Conservation (phyloP, 2,888 invertebrate genomes). For the Parnassius apollo region DNA sequence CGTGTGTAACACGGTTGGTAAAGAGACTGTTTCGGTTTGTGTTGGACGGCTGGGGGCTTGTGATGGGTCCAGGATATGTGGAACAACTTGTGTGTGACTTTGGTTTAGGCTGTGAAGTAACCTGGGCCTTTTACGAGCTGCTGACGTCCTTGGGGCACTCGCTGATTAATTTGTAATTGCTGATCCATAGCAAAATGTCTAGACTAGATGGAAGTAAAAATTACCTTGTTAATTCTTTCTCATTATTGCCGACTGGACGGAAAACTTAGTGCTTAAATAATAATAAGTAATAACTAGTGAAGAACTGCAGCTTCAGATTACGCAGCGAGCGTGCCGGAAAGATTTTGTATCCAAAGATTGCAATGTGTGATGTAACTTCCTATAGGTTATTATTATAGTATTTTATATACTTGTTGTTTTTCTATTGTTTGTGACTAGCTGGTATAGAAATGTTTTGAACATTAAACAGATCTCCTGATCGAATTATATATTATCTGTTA, state of each 20-base stretch:
- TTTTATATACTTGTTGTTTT: slow-evolving; percentile 70
- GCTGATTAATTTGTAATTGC: slow-evolving; percentile 33
- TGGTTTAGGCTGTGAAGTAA: neutral
- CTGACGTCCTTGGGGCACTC: slow-evolving; percentile 35
- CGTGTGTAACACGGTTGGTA: slow-evolving; percentile 74
- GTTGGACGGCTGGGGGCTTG: slow-evolving; percentile 27
- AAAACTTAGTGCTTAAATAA: neutral
- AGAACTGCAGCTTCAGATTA: slow-evolving; percentile 28
- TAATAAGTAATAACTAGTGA: neutral
- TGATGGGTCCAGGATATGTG: slow-evolving; percentile 27
- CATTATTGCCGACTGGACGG: neutral
- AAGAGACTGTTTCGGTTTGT: slow-evolving; percentile 67
- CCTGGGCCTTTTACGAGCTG: neutral
- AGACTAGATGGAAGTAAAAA: neutral
- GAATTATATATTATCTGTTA: slow-evolving; percentile 44
- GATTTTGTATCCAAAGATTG: slow-evolving; percentile 79
- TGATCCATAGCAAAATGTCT: slow-evolving; percentile 8
- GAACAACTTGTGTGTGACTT: slow-evolving; percentile 4
- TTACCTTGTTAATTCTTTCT: neutral
- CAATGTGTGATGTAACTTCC: slow-evolving; percentile 76
- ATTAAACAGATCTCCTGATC: slow-evolving; percentile 62
- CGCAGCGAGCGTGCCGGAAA: slow-evolving; percentile 45
- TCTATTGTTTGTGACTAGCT: slow-evolving; percentile 66
- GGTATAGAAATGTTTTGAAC: slow-evolving; percentile 53
- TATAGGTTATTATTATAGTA: slow-evolving; percentile 74